A percentile compares a stretch with the other conserved stretches of the same genome.
These are phyloP conservation scores for Apostichopus leukothele DNA, from an alignment of 53 echinoderm and acorn worm species.

Conservation along the genomic window DNA sequence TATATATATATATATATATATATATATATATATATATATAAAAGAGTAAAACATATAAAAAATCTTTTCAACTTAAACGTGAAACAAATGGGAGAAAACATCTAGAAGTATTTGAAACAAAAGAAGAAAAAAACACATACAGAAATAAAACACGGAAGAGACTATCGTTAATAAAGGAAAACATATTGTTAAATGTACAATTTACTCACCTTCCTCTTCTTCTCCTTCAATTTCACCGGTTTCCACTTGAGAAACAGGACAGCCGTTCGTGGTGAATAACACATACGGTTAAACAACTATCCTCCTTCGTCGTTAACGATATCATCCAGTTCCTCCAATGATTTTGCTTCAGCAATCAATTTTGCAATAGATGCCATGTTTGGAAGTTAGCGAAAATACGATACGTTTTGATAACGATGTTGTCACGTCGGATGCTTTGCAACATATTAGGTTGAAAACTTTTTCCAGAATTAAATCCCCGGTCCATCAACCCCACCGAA, in stretches of 20 bases:
- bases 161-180: neutral
- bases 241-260: slow-evolving; percentile 23
- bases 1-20: no score
- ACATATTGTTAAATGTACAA: neutral
- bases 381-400: no score
- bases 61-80: no score
- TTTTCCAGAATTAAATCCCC: no score
- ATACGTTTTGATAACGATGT: no score
- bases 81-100: no score
- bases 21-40: neutral
- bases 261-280: neutral
- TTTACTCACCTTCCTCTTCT: slow-evolving; percentile 4
- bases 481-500: no score
- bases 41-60: neutral
- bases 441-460: no score
- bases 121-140: neutral
- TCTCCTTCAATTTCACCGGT: neutral
- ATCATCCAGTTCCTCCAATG: slow-evolving; percentile 4
- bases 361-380: neutral
- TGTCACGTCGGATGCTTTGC: no score
- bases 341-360: neutral
- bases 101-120: neutral
- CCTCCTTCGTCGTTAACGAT: neutral
- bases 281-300: neutral
- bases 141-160: neutral